Evolutionary conservation across 1,140 invertebrate species (phyloP).

Genomic region (Doryteuthis pealeii): DNA sequence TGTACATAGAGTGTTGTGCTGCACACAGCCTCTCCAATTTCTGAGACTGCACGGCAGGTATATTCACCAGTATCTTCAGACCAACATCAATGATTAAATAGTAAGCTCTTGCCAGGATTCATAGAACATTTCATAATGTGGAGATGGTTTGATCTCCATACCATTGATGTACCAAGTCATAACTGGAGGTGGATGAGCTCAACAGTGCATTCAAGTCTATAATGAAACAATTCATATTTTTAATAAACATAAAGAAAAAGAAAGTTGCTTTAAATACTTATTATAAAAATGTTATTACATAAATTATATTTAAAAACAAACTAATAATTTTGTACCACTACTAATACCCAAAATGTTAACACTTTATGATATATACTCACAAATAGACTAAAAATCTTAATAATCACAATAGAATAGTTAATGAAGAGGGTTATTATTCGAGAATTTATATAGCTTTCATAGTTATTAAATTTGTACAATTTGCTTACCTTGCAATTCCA

Average conservation of each 20-base stretch:
- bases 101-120: constrained; percentile 50
- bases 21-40: constrained; percentile 75
- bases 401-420: too few species aligned
- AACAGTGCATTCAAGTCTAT: constrained; percentile 55
- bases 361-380: too few species aligned
- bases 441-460: too few species aligned
- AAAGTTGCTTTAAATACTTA: too few species aligned
- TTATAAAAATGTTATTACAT: too few species aligned
- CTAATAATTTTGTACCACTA: too few species aligned
- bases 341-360: too few species aligned
- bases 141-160: constrained; percentile 56
- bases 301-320: too few species aligned
- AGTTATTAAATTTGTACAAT: too few species aligned
- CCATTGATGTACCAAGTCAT: constrained; percentile 60
- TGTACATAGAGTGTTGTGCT: constrained; percentile 56
- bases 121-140: constrained; percentile 55
- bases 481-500: constrained; percentile 51
- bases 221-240: constrained; percentile 17
- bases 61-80: constrained; percentile 92
- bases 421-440: too few species aligned
- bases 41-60: constrained; percentile 86
- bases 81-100: constrained; percentile 79
- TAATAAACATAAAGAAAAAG: too few species aligned
- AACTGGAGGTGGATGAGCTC: constrained; percentile 51
- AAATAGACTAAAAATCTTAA: too few species aligned